Percentiles rank a stretch among this genome's conserved stretches.
Conservation (phyloP, 2,888 invertebrate species). For the Andrena chrysosceles region DNA sequence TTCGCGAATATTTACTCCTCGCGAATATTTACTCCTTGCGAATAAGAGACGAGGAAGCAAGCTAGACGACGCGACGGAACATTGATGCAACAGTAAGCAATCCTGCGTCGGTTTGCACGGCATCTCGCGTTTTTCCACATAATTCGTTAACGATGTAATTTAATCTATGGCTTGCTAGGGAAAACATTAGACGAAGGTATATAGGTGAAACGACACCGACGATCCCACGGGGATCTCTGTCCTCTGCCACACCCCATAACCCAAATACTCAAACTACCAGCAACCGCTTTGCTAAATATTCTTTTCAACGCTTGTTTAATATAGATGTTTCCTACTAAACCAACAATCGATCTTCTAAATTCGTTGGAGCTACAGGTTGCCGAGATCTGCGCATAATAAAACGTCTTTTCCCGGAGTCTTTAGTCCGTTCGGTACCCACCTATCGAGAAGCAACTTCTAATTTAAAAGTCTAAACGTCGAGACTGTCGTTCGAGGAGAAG, state of each 20-base stretch:
- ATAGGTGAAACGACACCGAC: constrained; percentile 63
- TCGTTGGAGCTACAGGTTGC: too few species aligned
- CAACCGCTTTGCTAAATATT: background rate
- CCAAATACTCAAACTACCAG: constrained; percentile 65
- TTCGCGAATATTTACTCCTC: background rate
- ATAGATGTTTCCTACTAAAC: background rate
- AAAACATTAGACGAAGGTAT: constrained; percentile 48
- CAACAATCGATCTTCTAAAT: background rate
- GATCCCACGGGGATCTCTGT: constrained; percentile 64
- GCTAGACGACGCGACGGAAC: too few species aligned
- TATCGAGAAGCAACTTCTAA: constrained; percentile 25
- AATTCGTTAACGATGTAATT: constrained; percentile 57
- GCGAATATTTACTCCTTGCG: background rate
- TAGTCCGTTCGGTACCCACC: background rate
- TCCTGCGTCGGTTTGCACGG: background rate
- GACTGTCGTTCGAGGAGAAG: background rate
- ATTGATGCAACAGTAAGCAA: background rate
- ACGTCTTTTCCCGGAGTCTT: background rate
- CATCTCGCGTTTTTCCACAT: constrained; percentile 1
- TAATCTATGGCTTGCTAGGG: constrained; percentile 49
- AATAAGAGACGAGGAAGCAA: background rate
- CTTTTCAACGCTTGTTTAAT: background rate
- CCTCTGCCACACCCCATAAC: constrained; percentile 73
- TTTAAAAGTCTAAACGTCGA: constrained; percentile 49
- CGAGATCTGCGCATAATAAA: too few species aligned